Evolutionary conservation across 2,113 vertebrate species (phyloP).

Genomic region (Anolis carolinensis): DNA sequence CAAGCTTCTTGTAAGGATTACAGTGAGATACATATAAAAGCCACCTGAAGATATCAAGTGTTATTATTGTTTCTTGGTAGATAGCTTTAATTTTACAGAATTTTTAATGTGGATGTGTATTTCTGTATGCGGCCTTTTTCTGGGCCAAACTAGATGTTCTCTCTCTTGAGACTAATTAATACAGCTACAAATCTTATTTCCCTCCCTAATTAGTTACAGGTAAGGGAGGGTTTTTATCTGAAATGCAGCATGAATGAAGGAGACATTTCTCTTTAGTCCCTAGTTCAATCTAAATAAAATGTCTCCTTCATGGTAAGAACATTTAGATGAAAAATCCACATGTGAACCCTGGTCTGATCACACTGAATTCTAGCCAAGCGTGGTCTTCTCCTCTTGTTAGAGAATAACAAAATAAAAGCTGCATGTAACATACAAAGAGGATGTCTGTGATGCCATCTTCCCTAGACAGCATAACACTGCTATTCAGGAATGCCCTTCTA

Average conservation of each 20-base stretch:
- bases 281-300: not conserved
- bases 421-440: no score
- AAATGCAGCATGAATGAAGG: not conserved
- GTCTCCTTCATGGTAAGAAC: not conserved
- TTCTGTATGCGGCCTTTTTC: not conserved
- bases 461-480: no score
- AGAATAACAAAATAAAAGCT: no score
- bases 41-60: not conserved
- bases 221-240: not conserved
- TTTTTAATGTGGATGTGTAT: not conserved
- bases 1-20: not conserved
- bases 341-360: not conserved
- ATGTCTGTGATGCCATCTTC: no score
- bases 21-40: not conserved
- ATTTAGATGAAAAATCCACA: not conserved
- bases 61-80: not conserved
- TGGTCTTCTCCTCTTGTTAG: not conserved
- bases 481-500: no score
- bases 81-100: not conserved
- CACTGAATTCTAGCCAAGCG: not conserved
- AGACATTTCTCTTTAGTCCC: not conserved
- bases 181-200: not conserved
- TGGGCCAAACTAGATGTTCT: not conserved
- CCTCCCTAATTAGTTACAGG: not conserved
- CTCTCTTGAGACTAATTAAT: not conserved